A percentile compares a stretch with the other conserved stretches of the same genome.
Conservation (phyloP, 2,113 vertebrate genomes). For the Columba janthina region DNA sequence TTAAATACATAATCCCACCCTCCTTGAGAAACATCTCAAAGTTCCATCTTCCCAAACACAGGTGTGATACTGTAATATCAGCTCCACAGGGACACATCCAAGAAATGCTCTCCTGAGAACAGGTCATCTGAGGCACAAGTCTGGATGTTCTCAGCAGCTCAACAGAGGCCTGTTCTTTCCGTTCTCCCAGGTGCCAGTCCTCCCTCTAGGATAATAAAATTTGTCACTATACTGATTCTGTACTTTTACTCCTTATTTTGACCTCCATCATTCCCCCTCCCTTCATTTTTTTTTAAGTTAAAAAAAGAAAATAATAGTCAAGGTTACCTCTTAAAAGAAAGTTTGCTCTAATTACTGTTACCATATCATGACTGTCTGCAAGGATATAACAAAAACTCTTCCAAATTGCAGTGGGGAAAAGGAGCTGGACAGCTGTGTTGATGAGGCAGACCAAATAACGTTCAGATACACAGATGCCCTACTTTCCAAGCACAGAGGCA, state of each 20-base stretch:
- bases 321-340: neutral
- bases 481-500: neutral
- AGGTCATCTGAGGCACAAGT: neutral
- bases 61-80: neutral
- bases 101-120: neutral
- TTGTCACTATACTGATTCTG: neutral
- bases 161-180: neutral
- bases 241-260: neutral
- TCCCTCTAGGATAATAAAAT: neutral
- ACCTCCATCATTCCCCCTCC: neutral
- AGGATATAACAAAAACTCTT: neutral
- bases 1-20: neutral
- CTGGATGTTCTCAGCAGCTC: neutral
- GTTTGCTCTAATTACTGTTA: neutral
- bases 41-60: neutral
- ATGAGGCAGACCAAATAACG: accelerated
- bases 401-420: neutral
- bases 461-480: neutral
- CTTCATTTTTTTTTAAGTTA: neutral
- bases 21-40: neutral
- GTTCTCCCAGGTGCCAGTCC: neutral
- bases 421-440: neutral
- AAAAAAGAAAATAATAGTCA: neutral
- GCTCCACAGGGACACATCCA: neutral
- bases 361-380: neutral